These are phyloP conservation scores for Gadopsis marmoratus DNA, from an alignment of 2,797 vertebrate genomes.

Conservation along the genomic window DNA sequence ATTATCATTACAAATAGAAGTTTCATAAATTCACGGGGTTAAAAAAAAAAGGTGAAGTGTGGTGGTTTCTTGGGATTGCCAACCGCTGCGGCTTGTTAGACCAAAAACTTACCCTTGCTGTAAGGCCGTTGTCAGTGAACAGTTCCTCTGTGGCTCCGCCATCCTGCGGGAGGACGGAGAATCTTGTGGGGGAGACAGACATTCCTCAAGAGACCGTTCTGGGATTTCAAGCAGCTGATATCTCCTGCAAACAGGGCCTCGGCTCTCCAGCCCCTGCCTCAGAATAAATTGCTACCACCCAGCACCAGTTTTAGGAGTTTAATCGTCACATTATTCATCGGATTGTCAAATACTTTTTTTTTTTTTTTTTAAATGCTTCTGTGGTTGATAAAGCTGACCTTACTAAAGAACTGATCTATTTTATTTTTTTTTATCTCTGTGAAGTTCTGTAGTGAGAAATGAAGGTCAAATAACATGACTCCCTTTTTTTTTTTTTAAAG, in stretches of 20 bases:
- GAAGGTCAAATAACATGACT: constrained; percentile 80
- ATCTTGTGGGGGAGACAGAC: constrained; percentile 61
- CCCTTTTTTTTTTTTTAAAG: constrained; percentile 54
- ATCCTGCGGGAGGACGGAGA: constrained; percentile 54
- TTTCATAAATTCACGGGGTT: constrained; percentile 17
- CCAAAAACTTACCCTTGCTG: constrained; percentile 25
- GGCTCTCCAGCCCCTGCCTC: constrained; percentile 48
- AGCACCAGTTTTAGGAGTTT: constrained; percentile 75
- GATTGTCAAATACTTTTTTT: constrained; percentile 75
- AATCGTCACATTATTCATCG: constrained; percentile 83
- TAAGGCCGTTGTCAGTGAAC: constrained; percentile 51
- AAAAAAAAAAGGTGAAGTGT: constrained; percentile 10
- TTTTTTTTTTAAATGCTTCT: constrained; percentile 64
- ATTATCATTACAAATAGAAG: background rate
- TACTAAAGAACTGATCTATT: constrained; percentile 65
- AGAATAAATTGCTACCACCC: constrained; percentile 79
- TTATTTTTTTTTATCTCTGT: constrained; percentile 67
- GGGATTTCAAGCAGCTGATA: constrained; percentile 75
- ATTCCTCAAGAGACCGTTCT: constrained; percentile 75
- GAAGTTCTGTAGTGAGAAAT: constrained; percentile 71
- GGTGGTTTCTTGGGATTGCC: constrained; percentile 9
- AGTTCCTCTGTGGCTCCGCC: constrained; percentile 53
- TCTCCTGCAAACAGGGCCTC: constrained; percentile 73
- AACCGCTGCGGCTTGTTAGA: constrained; percentile 31
- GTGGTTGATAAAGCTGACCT: constrained; percentile 80